A percentile compares a stretch with the other conserved stretches of the same genome.
These are phyloP conservation scores for Syngnathus scovelli DNA, from an alignment of 2,113 vertebrate species.

Conservation along the genomic window DNA sequence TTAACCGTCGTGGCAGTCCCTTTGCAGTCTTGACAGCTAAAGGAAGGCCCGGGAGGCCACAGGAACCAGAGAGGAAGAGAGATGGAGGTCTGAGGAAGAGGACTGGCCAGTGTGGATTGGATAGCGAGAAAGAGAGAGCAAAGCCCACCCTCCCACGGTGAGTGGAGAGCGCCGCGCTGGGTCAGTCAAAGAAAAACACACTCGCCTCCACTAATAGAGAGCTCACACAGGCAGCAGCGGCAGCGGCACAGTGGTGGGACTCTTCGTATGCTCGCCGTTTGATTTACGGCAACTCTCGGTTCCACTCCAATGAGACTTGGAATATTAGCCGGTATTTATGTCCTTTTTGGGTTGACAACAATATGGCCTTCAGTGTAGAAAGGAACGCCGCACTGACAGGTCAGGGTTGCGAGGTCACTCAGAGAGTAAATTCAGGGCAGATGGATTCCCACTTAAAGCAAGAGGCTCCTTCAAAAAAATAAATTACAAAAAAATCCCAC, in stretches of 20 bases:
- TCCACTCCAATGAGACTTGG: constrained; percentile 57
- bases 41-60: constrained; percentile 61
- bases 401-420: constrained; percentile 83
- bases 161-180: constrained; percentile 18
- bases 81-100: constrained; percentile 51
- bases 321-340: constrained; percentile 69
- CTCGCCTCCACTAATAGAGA: constrained; percentile 30
- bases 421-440: constrained; percentile 95
- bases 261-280: constrained; percentile 45
- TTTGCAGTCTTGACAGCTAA: constrained; percentile 53
- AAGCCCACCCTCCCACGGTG: constrained; percentile 27
- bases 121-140: constrained; percentile 27
- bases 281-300: constrained; percentile 65
- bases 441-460: constrained; percentile 76
- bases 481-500: constrained; percentile 6
- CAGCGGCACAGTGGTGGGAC: constrained; percentile 39
- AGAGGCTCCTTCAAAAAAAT: constrained; percentile 71
- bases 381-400: constrained; percentile 71
- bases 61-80: constrained; percentile 62
- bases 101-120: constrained; percentile 10
- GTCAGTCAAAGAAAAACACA: constrained; percentile 50
- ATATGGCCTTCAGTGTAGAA: constrained; percentile 68
- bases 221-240: constrained; percentile 21
- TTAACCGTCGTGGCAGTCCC: constrained; percentile 48
- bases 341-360: constrained; percentile 72